Base-by-base conservation (phyloP, 2,888 invertebrate genomes). In the Antheraea assamensis region DNA sequence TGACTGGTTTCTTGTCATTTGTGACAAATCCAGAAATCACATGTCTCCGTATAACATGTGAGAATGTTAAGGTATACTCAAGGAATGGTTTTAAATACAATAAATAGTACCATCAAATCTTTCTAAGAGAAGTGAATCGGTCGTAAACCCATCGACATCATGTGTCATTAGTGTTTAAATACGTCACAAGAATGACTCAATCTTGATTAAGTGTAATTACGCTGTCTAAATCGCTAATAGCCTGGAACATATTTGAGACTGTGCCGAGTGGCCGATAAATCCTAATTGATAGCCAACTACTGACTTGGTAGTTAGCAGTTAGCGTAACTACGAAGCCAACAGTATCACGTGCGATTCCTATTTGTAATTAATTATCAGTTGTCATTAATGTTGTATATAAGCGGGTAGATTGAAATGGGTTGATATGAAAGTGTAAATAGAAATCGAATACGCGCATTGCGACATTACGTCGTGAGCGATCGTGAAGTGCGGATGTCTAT, bases 241-340 rank as follows among this genome's bases (percentile, higher is more conserved):
- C 21, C 66, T 31, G 31, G 30, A 66, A 35, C 31, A 13, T 21
- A 21, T 4, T 24, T 27, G 13, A 61, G 27, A 24, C 27, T 10
- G 7, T 66, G 30, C 35, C 66, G 66, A 66, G 30, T 66, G n/a
- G n/a, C 3, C 66, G 31, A 66, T 66, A 66, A 66, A 66, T 66
- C 66, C 17, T 21, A 66, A 66, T 66, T 66, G 66, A 66, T 66
- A 21, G 66, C 66, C 66, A 35, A 31, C 30, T 30, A 30, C 66
- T 66, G 66, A 66, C 66, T 21, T 19, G 24, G 15, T 61, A 66
- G 66, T 66, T 66, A 35, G 66, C 66, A 66, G 66, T 66, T 66
- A 35, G 66, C 66, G 17, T 31, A 21, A 66, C 66, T 66, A 31
- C 64, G 31, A 35, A 35, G 35, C 66, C 66, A n/a, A 31, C 66